Conservation (phyloP, 2,888 invertebrate genomes). For the Drosophila histrio region DNA sequence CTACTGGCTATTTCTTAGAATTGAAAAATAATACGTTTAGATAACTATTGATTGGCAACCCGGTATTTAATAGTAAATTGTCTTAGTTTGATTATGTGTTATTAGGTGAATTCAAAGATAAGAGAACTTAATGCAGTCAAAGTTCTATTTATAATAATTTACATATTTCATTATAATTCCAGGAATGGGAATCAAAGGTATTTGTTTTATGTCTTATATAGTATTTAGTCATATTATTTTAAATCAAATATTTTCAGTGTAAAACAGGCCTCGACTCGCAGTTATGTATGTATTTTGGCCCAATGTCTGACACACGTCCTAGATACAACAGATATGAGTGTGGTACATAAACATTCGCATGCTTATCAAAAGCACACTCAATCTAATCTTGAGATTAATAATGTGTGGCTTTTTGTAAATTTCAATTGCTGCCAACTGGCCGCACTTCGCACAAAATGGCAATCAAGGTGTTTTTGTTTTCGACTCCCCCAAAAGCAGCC, state of each 20-base stretch:
- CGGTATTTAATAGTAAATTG: no score
- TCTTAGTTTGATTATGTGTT: no score
- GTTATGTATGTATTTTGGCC: neutral
- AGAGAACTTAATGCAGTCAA: no score
- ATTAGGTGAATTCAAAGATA: no score
- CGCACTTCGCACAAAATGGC: constrained; percentile 29
- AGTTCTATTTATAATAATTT: no score
- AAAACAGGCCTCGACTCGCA: neutral
- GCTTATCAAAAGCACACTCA: constrained; percentile 59
- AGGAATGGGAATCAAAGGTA: no score
- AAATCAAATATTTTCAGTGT: constrained; percentile 7
- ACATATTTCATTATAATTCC: no score
- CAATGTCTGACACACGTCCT: constrained; percentile 39
- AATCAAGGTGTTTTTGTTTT: constrained; percentile 50
- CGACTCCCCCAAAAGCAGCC: constrained; percentile 35
- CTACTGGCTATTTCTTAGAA: no score
- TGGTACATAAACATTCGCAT: constrained; percentile 39
- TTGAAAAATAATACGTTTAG: no score
- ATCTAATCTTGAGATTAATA: constrained; percentile 78
- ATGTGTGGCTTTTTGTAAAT: constrained; percentile 74
- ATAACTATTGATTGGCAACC: no score
- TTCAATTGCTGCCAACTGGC: constrained; percentile 60
- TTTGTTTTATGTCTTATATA: no score
- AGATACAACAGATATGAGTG: constrained; percentile 27
- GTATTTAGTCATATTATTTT: neutral